These are phyloP conservation scores for Dicycla oo DNA, from an alignment of 2,888 invertebrate species.

Conservation along the genomic window DNA sequence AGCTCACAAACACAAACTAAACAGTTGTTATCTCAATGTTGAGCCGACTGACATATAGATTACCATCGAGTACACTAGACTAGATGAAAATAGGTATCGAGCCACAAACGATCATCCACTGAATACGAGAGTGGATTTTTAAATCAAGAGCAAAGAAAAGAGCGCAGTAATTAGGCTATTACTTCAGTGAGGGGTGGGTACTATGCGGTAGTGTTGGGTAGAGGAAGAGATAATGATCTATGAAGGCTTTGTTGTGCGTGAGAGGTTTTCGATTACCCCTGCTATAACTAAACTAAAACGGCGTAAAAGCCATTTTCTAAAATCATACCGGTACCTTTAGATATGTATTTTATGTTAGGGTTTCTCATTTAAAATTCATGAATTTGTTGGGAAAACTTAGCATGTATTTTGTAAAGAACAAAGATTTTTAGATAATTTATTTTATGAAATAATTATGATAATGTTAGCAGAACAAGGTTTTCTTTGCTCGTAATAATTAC, in stretches of 20 bases:
- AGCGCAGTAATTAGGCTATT: constrained; percentile 28
- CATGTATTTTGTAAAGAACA: background rate
- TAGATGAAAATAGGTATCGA: constrained; percentile 31
- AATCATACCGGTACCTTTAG: background rate
- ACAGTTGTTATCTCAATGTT: constrained; percentile 39
- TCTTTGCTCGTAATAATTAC: background rate
- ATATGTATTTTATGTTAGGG: background rate
- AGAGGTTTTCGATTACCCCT: constrained; percentile 25
- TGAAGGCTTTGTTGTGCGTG: constrained; percentile 12
- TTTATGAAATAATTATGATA: background rate
- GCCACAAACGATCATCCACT: constrained; percentile 28
- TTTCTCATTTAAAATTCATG: constrained; percentile 16
- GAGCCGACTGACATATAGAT: constrained; percentile 44
- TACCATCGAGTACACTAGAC: constrained; percentile 53
- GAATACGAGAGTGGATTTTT: constrained; percentile 21
- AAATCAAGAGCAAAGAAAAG: constrained; percentile 31
- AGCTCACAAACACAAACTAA: constrained; percentile 39
- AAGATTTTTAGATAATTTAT: background rate
- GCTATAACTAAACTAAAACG: constrained; percentile 10
- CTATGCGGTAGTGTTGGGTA: constrained; percentile 5
- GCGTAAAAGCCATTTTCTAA: constrained; percentile 10
- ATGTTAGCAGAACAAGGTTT: background rate
- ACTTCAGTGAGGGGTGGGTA: constrained; percentile 5
- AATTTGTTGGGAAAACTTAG: background rate
- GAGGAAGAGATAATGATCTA: constrained; percentile 2